Evolutionary conservation across 2,113 vertebrate genomes (phyloP).

Genomic region (Eurypyga helias): DNA sequence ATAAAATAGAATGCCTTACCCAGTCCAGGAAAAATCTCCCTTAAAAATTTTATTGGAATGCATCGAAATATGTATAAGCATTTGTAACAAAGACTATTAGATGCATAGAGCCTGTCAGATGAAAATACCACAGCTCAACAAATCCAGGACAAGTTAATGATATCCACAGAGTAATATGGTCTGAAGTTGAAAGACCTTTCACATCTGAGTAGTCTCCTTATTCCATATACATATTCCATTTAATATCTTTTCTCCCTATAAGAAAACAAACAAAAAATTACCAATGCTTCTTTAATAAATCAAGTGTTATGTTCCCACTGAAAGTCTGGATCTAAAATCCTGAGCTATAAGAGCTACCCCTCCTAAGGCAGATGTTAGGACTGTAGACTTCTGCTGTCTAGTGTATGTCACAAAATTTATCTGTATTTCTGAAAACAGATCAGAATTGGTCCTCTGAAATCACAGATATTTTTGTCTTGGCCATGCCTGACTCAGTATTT

Average conservation of each 20-base stretch:
- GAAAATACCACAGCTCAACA: neutral
- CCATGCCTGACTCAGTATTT: neutral
- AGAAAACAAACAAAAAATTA: neutral
- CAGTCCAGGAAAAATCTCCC: neutral
- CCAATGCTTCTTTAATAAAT: neutral
- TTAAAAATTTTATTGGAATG: neutral
- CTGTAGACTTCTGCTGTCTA: neutral
- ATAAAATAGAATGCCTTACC: neutral
- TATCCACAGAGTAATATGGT: neutral
- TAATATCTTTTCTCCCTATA: neutral
- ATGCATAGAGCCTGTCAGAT: neutral
- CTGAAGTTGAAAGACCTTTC: neutral
- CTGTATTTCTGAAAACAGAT: neutral
- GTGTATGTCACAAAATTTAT: neutral
- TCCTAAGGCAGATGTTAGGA: neutral
- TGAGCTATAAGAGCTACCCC: neutral
- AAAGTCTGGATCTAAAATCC: neutral
- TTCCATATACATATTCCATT: neutral
- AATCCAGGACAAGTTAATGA: neutral
- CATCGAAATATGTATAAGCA: neutral
- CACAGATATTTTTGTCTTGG: neutral
- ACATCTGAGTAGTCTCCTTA: neutral
- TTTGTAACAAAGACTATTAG: neutral
- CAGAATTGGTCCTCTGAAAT: neutral
- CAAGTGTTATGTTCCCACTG: neutral